These are phyloP conservation scores for Barbus barbus DNA, from an alignment of 2,113 vertebrate genomes.

Conservation along the genomic window DNA sequence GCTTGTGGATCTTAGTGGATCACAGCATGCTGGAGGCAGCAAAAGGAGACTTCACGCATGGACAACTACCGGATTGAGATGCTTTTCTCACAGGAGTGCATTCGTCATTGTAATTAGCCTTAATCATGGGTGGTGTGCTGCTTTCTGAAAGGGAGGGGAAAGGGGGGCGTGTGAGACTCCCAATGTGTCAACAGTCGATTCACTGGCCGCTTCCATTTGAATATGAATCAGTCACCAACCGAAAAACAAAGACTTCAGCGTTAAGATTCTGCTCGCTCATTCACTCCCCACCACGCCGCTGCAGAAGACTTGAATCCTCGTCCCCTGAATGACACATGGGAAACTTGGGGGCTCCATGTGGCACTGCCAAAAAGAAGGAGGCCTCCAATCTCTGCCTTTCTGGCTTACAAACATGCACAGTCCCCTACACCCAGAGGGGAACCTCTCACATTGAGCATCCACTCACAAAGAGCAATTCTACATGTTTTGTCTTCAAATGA, in stretches of 20 bases:
- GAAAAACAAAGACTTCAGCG: slow-evolving; percentile 82
- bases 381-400: slow-evolving; percentile 24
- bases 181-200: slow-evolving; percentile 83
- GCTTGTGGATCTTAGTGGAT: too few relatives aligned
- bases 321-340: slow-evolving; percentile 81
- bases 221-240: slow-evolving; percentile 84
- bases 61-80: slow-evolving; percentile 83
- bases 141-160: slow-evolving; percentile 51
- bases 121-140: slow-evolving; percentile 83
- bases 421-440: slow-evolving; percentile 13
- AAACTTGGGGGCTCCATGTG: slow-evolving; percentile 63
- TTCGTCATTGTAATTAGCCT: slow-evolving; percentile 88
- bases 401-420: background rate
- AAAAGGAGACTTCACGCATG: slow-evolving; percentile 76
- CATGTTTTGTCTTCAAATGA: background rate
- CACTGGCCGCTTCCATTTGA: slow-evolving; percentile 83
- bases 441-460: background rate
- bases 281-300: slow-evolving; percentile 49
- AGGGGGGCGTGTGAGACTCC: slow-evolving; percentile 62
- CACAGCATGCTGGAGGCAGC: slow-evolving; percentile 69
- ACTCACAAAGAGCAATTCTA: background rate
- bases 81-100: slow-evolving; percentile 79
- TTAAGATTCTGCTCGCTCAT: slow-evolving; percentile 79
- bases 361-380: slow-evolving; percentile 81
- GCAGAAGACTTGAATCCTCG: slow-evolving; percentile 79